Conservation (phyloP, 2,888 invertebrate species). For the Venustoraphidia nigricollis region DNA sequence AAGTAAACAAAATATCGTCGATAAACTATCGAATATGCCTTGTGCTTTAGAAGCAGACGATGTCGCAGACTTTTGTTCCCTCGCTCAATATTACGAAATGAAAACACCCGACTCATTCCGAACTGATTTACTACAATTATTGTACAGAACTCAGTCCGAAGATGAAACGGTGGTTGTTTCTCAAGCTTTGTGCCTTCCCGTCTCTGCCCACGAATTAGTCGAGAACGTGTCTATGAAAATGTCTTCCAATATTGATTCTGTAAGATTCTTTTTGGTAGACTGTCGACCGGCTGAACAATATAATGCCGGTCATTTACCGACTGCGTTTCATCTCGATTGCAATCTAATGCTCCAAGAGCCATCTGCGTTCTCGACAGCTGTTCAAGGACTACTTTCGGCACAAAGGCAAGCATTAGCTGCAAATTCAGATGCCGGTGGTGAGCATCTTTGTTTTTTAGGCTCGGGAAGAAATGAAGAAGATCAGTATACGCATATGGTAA, state of each 20-base stretch:
- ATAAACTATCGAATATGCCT: slow-evolving; percentile 59
- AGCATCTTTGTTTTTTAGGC: slow-evolving; percentile 85
- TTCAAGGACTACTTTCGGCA: slow-evolving; percentile 79
- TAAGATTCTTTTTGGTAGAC: slow-evolving; percentile 88
- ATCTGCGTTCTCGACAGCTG: slow-evolving; percentile 83
- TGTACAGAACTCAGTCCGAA: slow-evolving; percentile 35
- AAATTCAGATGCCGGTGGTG: slow-evolving; percentile 73
- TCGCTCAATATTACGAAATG: slow-evolving; percentile 89
- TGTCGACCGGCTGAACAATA: slow-evolving; percentile 94
- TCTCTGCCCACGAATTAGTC: slow-evolving; percentile 85
- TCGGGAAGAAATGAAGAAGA: slow-evolving; percentile 89
- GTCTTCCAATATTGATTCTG: slow-evolving; percentile 38
- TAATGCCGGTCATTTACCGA: slow-evolving; percentile 90
- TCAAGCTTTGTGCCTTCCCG: slow-evolving; percentile 87
- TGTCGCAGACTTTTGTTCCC: slow-evolving; percentile 88
- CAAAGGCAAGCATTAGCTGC: slow-evolving; percentile 77
- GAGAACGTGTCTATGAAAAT: slow-evolving; percentile 60
- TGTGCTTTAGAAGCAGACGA: slow-evolving; percentile 84
- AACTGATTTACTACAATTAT: slow-evolving; percentile 56
- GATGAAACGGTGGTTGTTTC: slow-evolving; percentile 47
- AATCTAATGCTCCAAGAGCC: slow-evolving; percentile 96
- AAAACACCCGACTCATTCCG: slow-evolving; percentile 89
- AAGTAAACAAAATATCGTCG: slow-evolving; percentile 49
- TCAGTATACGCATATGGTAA: slow-evolving; percentile 95
- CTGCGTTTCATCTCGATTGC: slow-evolving; percentile 95